Evolutionary conservation across 2,888 invertebrate species (phyloP), one percentile per base, ranked within the genome.

Genomic region (Encarsia formosa): DNA sequence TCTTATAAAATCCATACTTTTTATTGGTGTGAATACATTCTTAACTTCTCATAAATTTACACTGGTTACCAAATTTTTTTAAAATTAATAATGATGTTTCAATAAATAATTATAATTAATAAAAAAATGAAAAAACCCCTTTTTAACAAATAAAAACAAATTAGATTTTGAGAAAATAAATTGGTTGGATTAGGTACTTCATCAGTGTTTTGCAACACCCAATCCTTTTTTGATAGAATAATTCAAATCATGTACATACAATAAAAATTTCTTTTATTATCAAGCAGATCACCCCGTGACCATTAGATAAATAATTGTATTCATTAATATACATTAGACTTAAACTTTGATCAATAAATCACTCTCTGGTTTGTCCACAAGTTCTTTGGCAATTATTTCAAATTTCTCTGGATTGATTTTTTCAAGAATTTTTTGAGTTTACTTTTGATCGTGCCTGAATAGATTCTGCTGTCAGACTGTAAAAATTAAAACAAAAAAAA

Each of bases 1-100:
- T 52, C 66, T 66, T 46, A 74, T 71, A 18, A 70, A 72, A 58
- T 72, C 69, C 48, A 74, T 71, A 50, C 70, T 72, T 44, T 73
- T 70, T 34, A 65, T 66, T 15, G 71, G 69, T 34, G 70, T 24
- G 35, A 49, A 26, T 37, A 48, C 45, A 38, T 44, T 43, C 24
- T 52, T 15, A n/a, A 8, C 2, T 24, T 39, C 23, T 22, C n/a
- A 22, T 39, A 23, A 15, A 43, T 4, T 15, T 23, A 13, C 5
- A 19, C 13, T 23, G 6, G 6, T n/a, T n/a, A n/a, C n/a, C n/a
- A n/a, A n/a, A n/a, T n/a, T n/a, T n/a, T n/a, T n/a, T n/a, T n/a
- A n/a, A n/a, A n/a, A n/a, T n/a, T n/a, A n/a, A n/a, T n/a, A n/a
- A n/a, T n/a, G n/a, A n/a, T n/a, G n/a, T n/a, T n/a, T n/a, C n/a